A percentile compares a stretch with the other conserved stretches of the same genome.
Evolutionary conservation across 2,888 invertebrate species (phyloP).

Genomic region (Ephialtes manifestator): DNA sequence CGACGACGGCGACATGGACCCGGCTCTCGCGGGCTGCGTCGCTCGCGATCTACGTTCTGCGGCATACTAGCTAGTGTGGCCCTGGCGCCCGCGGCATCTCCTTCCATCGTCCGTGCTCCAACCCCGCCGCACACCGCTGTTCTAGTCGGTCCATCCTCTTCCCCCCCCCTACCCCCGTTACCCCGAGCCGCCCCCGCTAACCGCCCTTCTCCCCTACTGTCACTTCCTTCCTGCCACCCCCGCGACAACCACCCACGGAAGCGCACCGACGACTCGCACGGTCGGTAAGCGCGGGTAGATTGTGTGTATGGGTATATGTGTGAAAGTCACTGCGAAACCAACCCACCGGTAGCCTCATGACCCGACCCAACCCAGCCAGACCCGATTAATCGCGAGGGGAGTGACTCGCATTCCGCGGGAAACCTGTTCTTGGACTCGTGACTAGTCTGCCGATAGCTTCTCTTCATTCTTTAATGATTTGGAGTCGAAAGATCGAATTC

Average conservation of each 20-base stretch:
- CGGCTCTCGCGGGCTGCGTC: constrained; percentile 76
- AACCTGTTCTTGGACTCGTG: constrained; percentile 1
- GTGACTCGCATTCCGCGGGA: constrained; percentile 16
- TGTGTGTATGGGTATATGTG: constrained; percentile 12
- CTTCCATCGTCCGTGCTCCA: constrained; percentile 65
- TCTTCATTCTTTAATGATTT: no score
- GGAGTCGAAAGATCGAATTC: no score
- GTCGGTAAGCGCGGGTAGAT: constrained; percentile 1
- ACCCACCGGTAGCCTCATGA: constrained; percentile 37
- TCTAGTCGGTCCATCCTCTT: constrained; percentile 72
- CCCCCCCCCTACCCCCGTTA: constrained; percentile 60
- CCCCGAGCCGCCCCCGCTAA: constrained; percentile 57
- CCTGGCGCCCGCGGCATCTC: constrained; percentile 79
- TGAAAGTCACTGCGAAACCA: constrained; percentile 13
- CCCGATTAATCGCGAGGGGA: constrained; percentile 35
- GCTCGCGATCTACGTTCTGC: constrained; percentile 84
- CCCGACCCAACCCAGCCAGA: constrained; percentile 42
- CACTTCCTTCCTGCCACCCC: constrained; percentile 20
- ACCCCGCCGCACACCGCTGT: constrained; percentile 73
- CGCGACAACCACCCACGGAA: constrained; percentile 61
- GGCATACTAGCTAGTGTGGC: constrained; percentile 83
- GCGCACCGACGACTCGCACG: constrained; percentile 37
- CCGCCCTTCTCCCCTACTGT: not conserved
- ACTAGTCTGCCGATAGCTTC: not conserved
- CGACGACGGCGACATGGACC: constrained; percentile 53